Conservation (phyloP, 2,113 vertebrate species). For the Abramis brama region DNA sequence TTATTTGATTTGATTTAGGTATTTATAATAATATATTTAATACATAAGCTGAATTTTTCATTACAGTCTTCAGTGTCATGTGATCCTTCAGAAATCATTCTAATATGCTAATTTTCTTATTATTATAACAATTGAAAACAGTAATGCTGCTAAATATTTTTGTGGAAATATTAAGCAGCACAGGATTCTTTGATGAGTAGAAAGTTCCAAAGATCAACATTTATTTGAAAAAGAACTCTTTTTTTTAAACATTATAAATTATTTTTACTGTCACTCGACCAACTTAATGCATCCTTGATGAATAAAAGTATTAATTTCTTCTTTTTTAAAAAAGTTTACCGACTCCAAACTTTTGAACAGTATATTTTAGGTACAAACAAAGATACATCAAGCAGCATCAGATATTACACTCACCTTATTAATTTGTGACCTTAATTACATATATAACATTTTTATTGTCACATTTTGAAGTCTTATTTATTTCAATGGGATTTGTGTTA, state of each 20-base stretch:
- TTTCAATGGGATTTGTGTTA: neutral
- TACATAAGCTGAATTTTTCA: too few species aligned
- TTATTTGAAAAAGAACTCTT: neutral
- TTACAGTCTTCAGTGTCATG: too few species aligned
- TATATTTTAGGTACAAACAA: neutral
- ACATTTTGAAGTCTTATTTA: neutral
- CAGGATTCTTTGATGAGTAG: neutral
- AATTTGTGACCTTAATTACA: neutral
- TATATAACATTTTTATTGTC: neutral
- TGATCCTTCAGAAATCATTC: too few species aligned
- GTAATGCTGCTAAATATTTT: neutral
- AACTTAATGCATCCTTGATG: neutral
- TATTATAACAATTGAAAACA: neutral
- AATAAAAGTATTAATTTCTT: neutral
- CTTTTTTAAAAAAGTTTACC: too few species aligned
- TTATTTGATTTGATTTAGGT: neutral
- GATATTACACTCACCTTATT: neutral
- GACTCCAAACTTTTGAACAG: neutral
- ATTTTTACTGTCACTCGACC: neutral
- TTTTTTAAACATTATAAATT: neutral
- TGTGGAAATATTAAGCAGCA: neutral
- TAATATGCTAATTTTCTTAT: neutral
- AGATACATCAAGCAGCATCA: neutral
- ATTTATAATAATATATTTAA: too few species aligned
- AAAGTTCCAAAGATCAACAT: too few species aligned